Base-by-base conservation (phyloP, 2,888 invertebrate species). In the Lasioglossum morio region DNA sequence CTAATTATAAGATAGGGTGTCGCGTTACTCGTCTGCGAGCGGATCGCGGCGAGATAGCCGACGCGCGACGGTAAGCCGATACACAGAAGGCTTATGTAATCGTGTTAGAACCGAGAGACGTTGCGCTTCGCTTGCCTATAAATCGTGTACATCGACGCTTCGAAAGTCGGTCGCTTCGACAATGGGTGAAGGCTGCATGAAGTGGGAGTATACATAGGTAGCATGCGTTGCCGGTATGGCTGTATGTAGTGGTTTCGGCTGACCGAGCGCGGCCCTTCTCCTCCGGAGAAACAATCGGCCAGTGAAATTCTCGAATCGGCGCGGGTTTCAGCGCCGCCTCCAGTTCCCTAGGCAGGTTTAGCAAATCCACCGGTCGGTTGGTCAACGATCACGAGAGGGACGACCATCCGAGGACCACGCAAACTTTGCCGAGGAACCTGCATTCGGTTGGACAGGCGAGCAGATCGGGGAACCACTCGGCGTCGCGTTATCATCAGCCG, bases 321-420 rank as follows among this genome's bases (percentile, higher is more conserved):
- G 86, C 95, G 48, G 57, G 93, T 96, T 97, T 89, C 96, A 97
- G 97, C 95, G 96, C 96, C 89, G 97, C 97, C 94, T 97, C 96
- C 94, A 96, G 97, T 92, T 98, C 98, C 60, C 96, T 98, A 92
- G 98, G 98, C 85, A 97, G 98, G 89, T 97, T 98, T 95, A 98
- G 98, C 96, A 98, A 98, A 95, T 97, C 98, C 37, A 97, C 97
- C 74, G 97, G 97, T 94, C 97, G 98, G 85, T 95, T 98, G 91
- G 95, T 96, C 84, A 95, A 95, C 87, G 96, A 96, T 89, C 95
- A 97, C 95, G 95, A 96, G 95, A 95, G 95, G 95, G 95, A 96
- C 92, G 96, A 96, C 79, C 96, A 96, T 91, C 95, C 96, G 84
- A 95, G 97, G 80, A 97, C 96, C 90, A 97, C 97, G 0, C 98